These are phyloP conservation scores for Hypotaenidia okinawae DNA, from an alignment of 2,797 vertebrate genomes.

Conservation along the genomic window DNA sequence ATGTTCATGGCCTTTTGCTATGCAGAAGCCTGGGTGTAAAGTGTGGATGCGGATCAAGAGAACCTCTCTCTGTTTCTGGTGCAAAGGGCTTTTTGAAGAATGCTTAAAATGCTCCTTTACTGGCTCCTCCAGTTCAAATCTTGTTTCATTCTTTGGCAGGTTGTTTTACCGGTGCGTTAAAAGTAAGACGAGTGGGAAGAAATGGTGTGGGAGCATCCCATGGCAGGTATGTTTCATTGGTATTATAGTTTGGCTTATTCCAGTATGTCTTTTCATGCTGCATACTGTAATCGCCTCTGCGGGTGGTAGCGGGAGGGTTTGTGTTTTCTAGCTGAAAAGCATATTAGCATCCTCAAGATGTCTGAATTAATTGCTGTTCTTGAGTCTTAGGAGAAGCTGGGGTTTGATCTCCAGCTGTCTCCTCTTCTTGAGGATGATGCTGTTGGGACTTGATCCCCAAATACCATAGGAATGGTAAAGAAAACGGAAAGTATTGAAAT, in stretches of 20 bases:
- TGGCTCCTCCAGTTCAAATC: background rate
- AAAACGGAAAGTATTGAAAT: background rate
- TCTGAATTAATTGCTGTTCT: background rate
- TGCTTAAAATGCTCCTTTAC: background rate
- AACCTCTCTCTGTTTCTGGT: background rate
- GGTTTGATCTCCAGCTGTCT: background rate
- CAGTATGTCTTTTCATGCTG: background rate
- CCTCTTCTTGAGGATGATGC: background rate
- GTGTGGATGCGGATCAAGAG: background rate
- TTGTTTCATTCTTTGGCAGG: conserved; percentile 74
- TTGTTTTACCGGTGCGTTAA: conserved; percentile 87
- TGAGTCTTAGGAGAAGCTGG: background rate
- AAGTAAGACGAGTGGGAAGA: conserved; percentile 83
- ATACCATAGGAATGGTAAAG: background rate
- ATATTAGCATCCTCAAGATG: background rate
- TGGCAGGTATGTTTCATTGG: conserved; percentile 84
- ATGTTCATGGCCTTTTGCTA: background rate
- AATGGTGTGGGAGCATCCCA: conserved; percentile 90
- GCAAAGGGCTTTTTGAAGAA: background rate
- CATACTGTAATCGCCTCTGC: background rate
- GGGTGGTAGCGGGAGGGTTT: background rate
- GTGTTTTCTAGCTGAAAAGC: background rate
- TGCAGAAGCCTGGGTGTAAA: background rate
- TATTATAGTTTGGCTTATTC: background rate
- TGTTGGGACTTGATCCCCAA: background rate